phyloP scores from a whole-genome alignment of 2,113 vertebrate species.

The Damaliscus lunatus region DNA sequence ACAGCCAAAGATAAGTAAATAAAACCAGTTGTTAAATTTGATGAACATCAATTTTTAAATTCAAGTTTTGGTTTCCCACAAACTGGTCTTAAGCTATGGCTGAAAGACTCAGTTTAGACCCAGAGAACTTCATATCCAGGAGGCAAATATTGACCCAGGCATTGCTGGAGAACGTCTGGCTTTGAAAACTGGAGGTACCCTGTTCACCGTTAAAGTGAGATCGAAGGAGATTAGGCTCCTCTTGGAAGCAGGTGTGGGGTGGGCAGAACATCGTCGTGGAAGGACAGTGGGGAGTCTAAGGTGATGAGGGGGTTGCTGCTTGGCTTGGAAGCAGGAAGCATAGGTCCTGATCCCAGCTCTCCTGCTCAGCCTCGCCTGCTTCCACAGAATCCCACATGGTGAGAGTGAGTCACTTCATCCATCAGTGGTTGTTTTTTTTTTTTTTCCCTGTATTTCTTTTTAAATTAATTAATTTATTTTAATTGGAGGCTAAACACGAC shows the following conservation, averaged over 20 bases:
- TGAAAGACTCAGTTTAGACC: neutral
- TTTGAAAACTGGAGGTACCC: neutral
- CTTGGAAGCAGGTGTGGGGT: neutral
- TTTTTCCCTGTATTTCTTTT: neutral
- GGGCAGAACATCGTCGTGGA: accelerated
- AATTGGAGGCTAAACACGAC: neutral
- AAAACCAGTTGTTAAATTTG: neutral
- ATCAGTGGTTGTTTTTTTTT: neutral
- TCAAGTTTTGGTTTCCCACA: neutral
- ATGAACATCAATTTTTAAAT: conserved; percentile 42
- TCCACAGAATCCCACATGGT: neutral
- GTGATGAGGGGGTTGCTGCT: accelerated
- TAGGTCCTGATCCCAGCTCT: neutral
- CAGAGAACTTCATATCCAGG: neutral
- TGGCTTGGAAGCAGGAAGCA: no score
- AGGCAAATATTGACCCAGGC: conserved; percentile 55
- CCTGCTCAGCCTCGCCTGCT: neutral
- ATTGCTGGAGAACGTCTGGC: neutral
- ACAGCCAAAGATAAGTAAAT: neutral
- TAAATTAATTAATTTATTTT: neutral
- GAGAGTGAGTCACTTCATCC: neutral
- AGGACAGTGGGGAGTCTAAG: neutral
- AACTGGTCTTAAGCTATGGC: neutral
- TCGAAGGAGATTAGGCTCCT: neutral
- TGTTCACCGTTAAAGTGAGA: neutral